Evolutionary conservation across 2,888 invertebrate species (phyloP), one percentile per base, ranked within the genome.

Genomic region (Leistus spinibarbis): DNA sequence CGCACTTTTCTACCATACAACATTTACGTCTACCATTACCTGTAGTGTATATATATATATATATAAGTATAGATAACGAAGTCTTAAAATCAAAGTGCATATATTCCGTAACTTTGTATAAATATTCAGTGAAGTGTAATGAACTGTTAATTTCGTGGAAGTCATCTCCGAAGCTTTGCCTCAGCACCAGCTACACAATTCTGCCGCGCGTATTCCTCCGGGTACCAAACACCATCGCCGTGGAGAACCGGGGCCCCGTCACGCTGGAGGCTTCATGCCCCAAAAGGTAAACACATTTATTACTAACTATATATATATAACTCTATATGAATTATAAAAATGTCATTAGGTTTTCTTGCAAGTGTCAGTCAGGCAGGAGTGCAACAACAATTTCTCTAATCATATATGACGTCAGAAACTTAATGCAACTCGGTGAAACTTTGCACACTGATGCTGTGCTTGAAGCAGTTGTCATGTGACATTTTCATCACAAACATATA

Each of bases 191-290:
- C 40, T 10, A 10, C 40, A 40, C 7, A 7, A 40, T 40, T 40
- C 13, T 40, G 7, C 40, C 40, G 40, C 40, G 13, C 40, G 40
- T 40, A 13, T 13, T 57, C 7, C 17, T 19, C 57, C 57, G 20
- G 17, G 17, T 57, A n/a, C 17, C 57, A 57, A 17, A 57, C 57
- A 57, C 57, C 76, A 79, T 81, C 81, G 80, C 81, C 79, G 81
- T 82, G 84, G 83, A 83, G 80, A 82, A 82, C 79, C 80, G 82
- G 79, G 82, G 81, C 77, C 78, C 82, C 76, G 80, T 81, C 83
- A 82, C 82, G 80, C 85, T 85, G 85, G 85, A 85, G 83, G 81
- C 84, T 79, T 81, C 84, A 82, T 84, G 83, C 82, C 83, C 83
- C 78, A 85, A 85, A 81, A 80, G 85, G 84, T 84, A 78, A 81